A percentile compares a stretch with the other conserved stretches of the same genome.
These are phyloP conservation scores for Drosophila cognata DNA, from an alignment of 2,888 invertebrate species.

Conservation along the genomic window DNA sequence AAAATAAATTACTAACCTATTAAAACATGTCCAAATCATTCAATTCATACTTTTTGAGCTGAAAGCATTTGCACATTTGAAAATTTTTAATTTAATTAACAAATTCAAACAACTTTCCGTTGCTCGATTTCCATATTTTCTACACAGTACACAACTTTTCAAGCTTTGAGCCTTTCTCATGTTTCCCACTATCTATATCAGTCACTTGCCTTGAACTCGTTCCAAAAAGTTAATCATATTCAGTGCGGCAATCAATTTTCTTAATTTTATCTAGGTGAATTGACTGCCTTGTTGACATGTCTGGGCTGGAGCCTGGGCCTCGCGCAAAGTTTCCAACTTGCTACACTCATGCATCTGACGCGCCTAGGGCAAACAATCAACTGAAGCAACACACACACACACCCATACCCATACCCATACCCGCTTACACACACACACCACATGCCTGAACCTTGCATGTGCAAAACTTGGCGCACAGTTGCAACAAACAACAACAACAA, in stretches of 20 bases:
- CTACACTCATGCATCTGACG: constrained; percentile 36
- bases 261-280: constrained; percentile 72
- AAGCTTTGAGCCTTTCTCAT: background rate
- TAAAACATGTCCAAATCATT: background rate
- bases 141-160: background rate
- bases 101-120: background rate
- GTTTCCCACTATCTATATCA: no score
- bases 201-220: background rate
- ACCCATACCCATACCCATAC: background rate
- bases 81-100: background rate
- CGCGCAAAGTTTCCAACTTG: constrained; percentile 3
- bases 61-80: no score
- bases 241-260: constrained; percentile 59
- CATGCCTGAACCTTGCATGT: constrained; percentile 37
- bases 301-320: background rate
- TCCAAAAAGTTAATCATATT: constrained; percentile 29
- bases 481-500: constrained; percentile 23
- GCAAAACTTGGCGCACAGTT: constrained; percentile 56
- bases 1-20: background rate
- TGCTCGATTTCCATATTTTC: background rate
- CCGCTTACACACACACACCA: constrained; percentile 35
- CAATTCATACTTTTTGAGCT: background rate
- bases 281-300: constrained; percentile 58
- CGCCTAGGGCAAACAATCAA: constrained; percentile 66
- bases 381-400: constrained; percentile 55